Conservation (phyloP, 2,888 invertebrate species). For the Acanthoscelides obtectus region DNA sequence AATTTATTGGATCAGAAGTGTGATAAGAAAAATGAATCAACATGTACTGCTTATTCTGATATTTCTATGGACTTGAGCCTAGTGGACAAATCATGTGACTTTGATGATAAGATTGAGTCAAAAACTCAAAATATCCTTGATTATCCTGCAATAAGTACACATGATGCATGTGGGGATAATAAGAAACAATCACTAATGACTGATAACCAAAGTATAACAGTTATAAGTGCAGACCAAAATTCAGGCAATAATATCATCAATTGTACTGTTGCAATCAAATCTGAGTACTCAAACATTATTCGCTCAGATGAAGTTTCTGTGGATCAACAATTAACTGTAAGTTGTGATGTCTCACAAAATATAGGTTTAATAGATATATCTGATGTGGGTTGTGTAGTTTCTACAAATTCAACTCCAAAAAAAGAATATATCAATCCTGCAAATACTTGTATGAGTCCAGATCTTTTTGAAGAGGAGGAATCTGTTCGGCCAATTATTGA, state of each 20-base stretch:
- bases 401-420: constrained; percentile 28
- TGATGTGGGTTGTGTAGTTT: not conserved
- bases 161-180: not conserved
- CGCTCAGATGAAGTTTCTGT: not conserved
- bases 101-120: not conserved
- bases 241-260: not conserved
- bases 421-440: constrained; percentile 30
- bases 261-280: not conserved
- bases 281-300: not conserved
- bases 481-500: constrained; percentile 1
- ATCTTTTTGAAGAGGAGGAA: constrained; percentile 60
- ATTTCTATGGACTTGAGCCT: not conserved
- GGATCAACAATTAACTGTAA: not conserved
- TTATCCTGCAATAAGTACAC: not conserved
- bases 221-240: not conserved
- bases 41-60: not conserved
- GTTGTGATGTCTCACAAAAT: not conserved
- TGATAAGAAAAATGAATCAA: not conserved
- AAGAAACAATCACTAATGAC: not conserved
- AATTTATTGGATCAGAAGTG: not conserved
- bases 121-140: not conserved
- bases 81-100: not conserved
- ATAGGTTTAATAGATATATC: not conserved
- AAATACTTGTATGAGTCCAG: constrained; percentile 48
- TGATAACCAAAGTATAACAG: not conserved